phyloP scores from a whole-genome alignment of 2,797 vertebrate species.

The Ispidina lecontei region DNA sequence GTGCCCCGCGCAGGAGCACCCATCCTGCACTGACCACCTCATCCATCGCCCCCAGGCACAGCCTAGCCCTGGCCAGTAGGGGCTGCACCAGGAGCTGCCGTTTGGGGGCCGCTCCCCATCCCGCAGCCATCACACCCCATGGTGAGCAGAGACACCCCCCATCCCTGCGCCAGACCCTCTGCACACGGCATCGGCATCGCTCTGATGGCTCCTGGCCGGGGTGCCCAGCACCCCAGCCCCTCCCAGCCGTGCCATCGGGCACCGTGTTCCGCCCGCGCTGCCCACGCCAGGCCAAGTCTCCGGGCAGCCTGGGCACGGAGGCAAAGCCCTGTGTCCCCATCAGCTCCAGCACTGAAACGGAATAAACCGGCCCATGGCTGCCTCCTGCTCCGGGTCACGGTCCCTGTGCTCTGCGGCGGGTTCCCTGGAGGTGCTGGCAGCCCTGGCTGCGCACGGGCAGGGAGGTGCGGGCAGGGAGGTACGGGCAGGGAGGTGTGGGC shows the following conservation, averaged over 20 bases:
- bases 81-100: not conserved
- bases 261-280: accelerated
- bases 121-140: accelerated
- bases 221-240: not conserved
- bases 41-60: not conserved
- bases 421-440: not conserved
- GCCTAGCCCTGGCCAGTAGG: not conserved
- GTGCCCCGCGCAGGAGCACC: not conserved
- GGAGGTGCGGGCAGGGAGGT: not conserved
- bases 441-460: not conserved
- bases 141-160: not conserved
- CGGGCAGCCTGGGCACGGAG: accelerated
- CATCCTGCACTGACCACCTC: not conserved
- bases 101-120: not conserved
- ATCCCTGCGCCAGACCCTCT: accelerated
- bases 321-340: not conserved
- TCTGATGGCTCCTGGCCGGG: not conserved
- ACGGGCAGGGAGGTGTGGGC: not conserved
- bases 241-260: accelerated
- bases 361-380: not conserved
- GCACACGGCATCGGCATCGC: not conserved
- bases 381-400: not conserved
- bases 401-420: not conserved
- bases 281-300: not conserved
- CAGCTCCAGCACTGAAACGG: not conserved